phyloP scores from a whole-genome alignment of 2,888 invertebrate genomes.

The Quadriops clusia region DNA sequence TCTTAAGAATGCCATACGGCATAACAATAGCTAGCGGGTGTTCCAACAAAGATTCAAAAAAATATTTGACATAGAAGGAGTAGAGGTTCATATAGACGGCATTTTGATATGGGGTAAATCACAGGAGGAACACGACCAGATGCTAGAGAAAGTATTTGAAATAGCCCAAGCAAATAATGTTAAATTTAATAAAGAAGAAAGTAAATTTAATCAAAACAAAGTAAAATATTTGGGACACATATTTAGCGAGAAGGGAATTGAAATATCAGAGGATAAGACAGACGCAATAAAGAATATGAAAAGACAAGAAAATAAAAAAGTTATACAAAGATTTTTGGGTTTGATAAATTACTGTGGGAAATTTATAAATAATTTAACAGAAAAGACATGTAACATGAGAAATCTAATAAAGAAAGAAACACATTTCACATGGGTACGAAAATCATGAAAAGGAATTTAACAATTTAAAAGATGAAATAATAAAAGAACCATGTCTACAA shows the following conservation, averaged over 20 bases:
- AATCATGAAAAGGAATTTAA: slow-evolving; percentile 2
- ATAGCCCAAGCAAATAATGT: slow-evolving; percentile 6
- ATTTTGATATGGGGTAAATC: slow-evolving; percentile 9
- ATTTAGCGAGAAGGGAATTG: slow-evolving; percentile 14
- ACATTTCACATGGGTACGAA: slow-evolving; percentile 6
- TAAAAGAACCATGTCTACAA: slow-evolving; percentile 4
- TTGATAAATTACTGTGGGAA: slow-evolving; percentile 17
- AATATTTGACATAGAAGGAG: slow-evolving; percentile 9
- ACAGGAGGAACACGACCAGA: slow-evolving; percentile 10
- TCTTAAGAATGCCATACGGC: slow-evolving; percentile 11
- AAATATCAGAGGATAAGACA: slow-evolving; percentile 13
- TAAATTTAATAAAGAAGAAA: slow-evolving; percentile 15
- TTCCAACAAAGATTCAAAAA: slow-evolving; percentile 11
- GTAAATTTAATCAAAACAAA: slow-evolving; percentile 11
- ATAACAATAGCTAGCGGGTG: slow-evolving; percentile 8
- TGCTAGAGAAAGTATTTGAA: slow-evolving; percentile 8
- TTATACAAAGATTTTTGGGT: slow-evolving; percentile 19
- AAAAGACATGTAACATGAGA: slow-evolving; percentile 1
- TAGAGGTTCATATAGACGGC: slow-evolving; percentile 13
- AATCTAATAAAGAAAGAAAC: slow-evolving; percentile 3
- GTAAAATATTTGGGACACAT: slow-evolving; percentile 15
- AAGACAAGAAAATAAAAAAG: slow-evolving; percentile 16
- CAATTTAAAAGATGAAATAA: slow-evolving; percentile 6
- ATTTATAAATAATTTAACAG: slow-evolving; percentile 15
- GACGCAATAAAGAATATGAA: slow-evolving; percentile 15